phyloP scores from a whole-genome alignment of 2,113 vertebrate genomes.

The Nyctereutes procyonoides region DNA sequence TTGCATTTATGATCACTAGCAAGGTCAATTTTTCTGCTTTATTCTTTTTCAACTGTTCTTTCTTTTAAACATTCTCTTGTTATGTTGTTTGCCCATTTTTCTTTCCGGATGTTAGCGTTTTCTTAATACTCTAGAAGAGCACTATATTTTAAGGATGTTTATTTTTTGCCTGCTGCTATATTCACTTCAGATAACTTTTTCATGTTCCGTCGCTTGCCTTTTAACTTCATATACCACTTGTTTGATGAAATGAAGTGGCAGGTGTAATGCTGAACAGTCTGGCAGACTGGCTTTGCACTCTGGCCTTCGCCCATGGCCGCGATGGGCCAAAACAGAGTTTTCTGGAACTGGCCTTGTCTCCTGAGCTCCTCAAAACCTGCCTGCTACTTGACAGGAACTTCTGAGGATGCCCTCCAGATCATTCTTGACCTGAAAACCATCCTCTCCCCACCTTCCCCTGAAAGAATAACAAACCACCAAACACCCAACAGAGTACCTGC shows the following conservation, averaged over 20 bases:
- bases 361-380: background rate
- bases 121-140: slow-evolving; percentile 33
- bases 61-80: background rate
- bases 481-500: background rate
- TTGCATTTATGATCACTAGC: background rate
- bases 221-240: background rate
- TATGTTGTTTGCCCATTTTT: background rate
- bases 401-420: background rate
- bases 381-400: background rate
- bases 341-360: background rate
- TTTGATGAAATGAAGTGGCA: background rate
- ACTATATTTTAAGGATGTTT: background rate
- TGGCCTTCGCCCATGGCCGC: background rate
- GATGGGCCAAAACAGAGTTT: background rate
- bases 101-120: background rate
- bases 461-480: background rate
- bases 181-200: slow-evolving; percentile 18
- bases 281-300: background rate
- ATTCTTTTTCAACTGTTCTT: background rate
- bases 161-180: slow-evolving; percentile 11
- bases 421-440: background rate
- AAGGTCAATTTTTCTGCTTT: background rate
- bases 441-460: background rate
- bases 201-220: background rate
- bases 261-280: rapidly evolving